Conservation (phyloP, 1,140 invertebrate genomes). For the Parapsyche elsis region DNA sequence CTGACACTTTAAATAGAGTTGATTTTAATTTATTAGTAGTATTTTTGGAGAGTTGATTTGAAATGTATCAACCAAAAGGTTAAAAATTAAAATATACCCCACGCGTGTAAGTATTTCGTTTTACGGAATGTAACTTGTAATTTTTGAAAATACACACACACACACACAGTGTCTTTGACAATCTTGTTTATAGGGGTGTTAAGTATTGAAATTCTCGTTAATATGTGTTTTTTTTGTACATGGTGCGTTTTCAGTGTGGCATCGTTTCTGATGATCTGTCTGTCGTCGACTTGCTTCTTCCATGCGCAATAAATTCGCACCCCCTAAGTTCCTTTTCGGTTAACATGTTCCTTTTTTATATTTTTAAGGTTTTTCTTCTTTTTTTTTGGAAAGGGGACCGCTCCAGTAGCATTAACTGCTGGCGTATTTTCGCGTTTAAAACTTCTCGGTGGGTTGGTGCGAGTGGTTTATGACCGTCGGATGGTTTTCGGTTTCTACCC, state of each 20-base stretch:
- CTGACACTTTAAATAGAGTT: neutral
- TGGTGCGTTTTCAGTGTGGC: too few relatives aligned
- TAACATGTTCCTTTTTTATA: neutral
- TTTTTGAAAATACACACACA: too few relatives aligned
- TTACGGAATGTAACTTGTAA: too few relatives aligned
- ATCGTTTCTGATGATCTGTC: neutral
- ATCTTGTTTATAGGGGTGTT: too few relatives aligned
- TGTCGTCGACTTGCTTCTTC: neutral
- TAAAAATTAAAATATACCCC: too few relatives aligned
- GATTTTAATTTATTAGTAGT: slow-evolving; percentile 8
- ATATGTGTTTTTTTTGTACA: too few relatives aligned
- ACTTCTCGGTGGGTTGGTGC: slow-evolving; percentile 19
- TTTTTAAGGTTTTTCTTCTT: slow-evolving; percentile 11
- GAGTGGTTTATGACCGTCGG: slow-evolving; percentile 52
- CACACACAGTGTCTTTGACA: too few relatives aligned
- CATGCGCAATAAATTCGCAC: slow-evolving; percentile 2
- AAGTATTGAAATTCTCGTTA: too few relatives aligned
- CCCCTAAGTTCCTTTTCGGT: neutral
- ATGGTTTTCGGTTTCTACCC: slow-evolving; percentile 52
- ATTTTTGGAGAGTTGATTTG: neutral
- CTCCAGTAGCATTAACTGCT: slow-evolving; percentile 40
- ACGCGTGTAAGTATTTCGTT: too few relatives aligned
- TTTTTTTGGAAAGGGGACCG: slow-evolving; percentile 12
- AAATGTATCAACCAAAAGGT: neutral
- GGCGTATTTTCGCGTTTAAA: slow-evolving; percentile 50